Conservation (phyloP, 2,113 vertebrate genomes). For the Papio anubis region DNA sequence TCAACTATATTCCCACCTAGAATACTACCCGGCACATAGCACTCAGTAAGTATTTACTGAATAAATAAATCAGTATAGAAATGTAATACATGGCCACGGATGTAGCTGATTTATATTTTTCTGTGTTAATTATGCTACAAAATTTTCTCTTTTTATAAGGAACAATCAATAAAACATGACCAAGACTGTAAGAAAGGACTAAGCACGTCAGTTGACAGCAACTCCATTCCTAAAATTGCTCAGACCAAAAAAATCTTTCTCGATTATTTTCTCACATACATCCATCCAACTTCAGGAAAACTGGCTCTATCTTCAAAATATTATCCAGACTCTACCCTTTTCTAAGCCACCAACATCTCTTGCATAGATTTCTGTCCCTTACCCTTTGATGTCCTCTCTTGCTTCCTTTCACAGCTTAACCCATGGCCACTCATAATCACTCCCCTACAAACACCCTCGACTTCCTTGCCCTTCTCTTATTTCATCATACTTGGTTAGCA, state of each 20-base stretch:
- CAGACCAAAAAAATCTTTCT: neutral
- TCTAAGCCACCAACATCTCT: neutral
- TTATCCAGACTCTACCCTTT: neutral
- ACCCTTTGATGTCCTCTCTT: neutral
- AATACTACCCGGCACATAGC: neutral
- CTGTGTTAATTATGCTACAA: constrained; percentile 23
- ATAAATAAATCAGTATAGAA: neutral
- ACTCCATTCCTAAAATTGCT: neutral
- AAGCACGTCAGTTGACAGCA: neutral
- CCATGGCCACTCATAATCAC: neutral
- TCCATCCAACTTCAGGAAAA: neutral
- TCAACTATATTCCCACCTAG: neutral
- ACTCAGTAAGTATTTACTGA: neutral
- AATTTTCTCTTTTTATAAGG: neutral
- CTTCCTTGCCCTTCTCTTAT: neutral
- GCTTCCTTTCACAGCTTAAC: neutral
- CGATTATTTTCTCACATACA: neutral
- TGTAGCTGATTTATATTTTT: neutral
- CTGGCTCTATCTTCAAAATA: neutral
- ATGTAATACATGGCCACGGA: neutral
- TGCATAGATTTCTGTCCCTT: neutral
- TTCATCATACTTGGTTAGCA: neutral
- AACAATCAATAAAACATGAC: constrained; percentile 14
- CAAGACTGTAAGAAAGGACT: neutral
- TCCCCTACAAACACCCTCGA: neutral